Evolutionary conservation across 2,888 invertebrate genomes (phyloP), one percentile per base, ranked within the genome.

Genomic region (Cylloceria caligata): DNA sequence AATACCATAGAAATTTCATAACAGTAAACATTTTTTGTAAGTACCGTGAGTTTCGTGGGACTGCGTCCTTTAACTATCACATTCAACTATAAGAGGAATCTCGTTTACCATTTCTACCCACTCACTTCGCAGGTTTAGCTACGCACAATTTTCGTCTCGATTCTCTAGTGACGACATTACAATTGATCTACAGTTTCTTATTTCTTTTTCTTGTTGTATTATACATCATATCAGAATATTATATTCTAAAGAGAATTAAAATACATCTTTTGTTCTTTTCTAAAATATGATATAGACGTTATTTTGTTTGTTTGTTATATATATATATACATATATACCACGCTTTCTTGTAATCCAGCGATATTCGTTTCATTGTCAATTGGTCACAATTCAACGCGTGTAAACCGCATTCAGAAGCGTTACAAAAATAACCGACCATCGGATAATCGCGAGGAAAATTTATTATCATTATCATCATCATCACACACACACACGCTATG

Each of bases 41-140:
- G 83, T 87, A 86, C 80, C 60, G 75, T 81, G 55, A 72, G 78
- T 86, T 79, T 85, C 81, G 71, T 85, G 83, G 82, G 77, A 80
- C 81, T 85, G 81, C 67, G 49, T 47, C 24, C 24, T 45, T 83
- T 84, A 84, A 88, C 88, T 91, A 91, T 91, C 90, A 91, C 89
- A 90, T 88, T 88, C 83, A 88, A 84, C 86, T 89, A 89, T 34
- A n/a, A 82, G 83, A 87, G 87, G 84, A 88, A 74, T 85, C 81
- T 52, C 60, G 42, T 36, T 65, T 47, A 65, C 30, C 11, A 24
- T 47, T 24, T 30, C 9, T 65, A n/a, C 78, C 86, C 72, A 21
- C 24, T 34, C 34, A 9, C 27, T 60, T 60, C 60, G 47, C 27
- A 68, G 21, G 19, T 68, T 62, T 36, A n/a, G n/a, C 49, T 9